A percentile compares a stretch with the other conserved stretches of the same genome.
phyloP scores from a whole-genome alignment of 2,797 vertebrate genomes.

The Centropyge bicolor region DNA sequence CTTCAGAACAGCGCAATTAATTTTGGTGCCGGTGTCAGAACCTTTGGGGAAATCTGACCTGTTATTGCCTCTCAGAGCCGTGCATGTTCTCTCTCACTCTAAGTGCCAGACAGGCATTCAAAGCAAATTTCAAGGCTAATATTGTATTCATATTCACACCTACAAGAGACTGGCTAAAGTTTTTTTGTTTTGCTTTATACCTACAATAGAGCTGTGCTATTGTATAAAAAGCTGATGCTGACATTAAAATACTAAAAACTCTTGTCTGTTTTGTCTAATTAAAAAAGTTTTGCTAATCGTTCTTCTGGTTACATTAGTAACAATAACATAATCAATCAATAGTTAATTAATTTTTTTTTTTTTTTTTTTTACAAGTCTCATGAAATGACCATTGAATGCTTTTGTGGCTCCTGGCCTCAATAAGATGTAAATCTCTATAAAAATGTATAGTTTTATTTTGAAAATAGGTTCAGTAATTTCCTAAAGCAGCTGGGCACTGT shows the following conservation, averaged over 20 bases:
- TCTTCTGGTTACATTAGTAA: background rate
- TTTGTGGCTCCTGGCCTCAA: background rate
- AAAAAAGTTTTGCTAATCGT: constrained; percentile 8
- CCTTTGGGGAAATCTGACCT: constrained; percentile 83
- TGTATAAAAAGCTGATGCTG: constrained; percentile 5
- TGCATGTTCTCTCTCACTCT: constrained; percentile 66
- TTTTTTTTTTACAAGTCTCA: background rate
- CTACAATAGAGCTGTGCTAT: constrained; percentile 28
- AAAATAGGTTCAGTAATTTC: background rate
- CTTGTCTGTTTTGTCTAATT: constrained; percentile 4
- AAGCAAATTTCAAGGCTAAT: constrained; percentile 72
- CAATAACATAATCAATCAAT: constrained; percentile 10
- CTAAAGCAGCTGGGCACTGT: background rate
- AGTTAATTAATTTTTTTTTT: background rate
- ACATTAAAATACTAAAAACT: background rate
- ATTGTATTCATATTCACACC: constrained; percentile 61
- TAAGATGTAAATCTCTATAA: background rate
- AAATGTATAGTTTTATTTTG: background rate
- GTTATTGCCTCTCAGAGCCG: constrained; percentile 73
- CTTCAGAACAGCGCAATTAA: constrained; percentile 82
- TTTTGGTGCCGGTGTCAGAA: constrained; percentile 74
- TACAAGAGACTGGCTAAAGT: constrained; percentile 40
- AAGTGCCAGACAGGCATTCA: constrained; percentile 65
- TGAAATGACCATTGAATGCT: background rate
- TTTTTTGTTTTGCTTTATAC: constrained; percentile 58